Evolutionary conservation across 1,140 invertebrate species (phyloP).

Genomic region (Tetragonula clypearis): DNA sequence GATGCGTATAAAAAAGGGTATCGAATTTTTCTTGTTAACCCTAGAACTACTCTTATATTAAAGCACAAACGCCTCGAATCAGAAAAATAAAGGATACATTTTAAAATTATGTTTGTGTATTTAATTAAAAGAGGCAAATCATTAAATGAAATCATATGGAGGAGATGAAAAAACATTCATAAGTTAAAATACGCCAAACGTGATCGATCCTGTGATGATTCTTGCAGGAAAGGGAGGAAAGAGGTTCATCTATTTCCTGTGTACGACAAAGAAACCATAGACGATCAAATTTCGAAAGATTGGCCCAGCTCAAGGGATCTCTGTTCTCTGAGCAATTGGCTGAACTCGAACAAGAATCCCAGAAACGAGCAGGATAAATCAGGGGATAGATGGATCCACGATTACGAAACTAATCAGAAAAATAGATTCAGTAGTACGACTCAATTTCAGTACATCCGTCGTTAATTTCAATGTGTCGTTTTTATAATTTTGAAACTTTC

Average conservation of each 20-base stretch:
- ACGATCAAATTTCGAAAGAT: constrained; percentile 38
- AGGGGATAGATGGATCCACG: constrained; percentile 29
- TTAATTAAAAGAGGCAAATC: no score
- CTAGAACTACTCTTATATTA: no score
- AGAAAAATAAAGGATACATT: no score
- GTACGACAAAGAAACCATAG: constrained; percentile 15
- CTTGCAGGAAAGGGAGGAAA: background rate
- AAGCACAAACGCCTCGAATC: no score
- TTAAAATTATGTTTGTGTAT: no score
- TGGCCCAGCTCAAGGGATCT: constrained; percentile 49
- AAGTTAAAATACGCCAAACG: no score
- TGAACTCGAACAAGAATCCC: constrained; percentile 43
- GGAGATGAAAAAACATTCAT: no score
- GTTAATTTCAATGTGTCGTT: no score
- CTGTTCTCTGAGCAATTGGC: constrained; percentile 42
- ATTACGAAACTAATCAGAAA: background rate
- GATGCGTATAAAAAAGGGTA: constrained; percentile 2
- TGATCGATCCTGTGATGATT: background rate
- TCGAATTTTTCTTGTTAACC: background rate
- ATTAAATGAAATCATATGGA: no score
- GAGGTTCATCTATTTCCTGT: background rate
- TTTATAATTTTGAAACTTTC: no score
- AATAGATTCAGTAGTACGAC: background rate
- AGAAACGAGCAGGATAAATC: constrained; percentile 4
- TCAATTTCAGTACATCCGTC: background rate